A percentile compares a stretch with the other conserved stretches of the same genome.
phyloP scores from a whole-genome alignment of 2,797 vertebrate genomes.

The Enteromius anoplus region DNA sequence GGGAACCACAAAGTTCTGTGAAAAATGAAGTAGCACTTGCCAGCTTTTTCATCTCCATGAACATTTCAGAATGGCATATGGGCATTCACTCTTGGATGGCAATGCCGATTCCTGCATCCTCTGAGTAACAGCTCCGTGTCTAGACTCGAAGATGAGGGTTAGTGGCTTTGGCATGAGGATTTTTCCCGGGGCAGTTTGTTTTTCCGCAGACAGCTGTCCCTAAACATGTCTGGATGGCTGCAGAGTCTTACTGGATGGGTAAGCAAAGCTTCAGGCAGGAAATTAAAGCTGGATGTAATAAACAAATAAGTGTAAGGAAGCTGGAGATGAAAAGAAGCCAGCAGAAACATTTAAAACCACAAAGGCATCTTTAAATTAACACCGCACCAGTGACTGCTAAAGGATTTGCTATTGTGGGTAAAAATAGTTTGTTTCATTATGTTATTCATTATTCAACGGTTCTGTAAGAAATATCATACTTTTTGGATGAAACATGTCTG shows the following conservation, averaged over 20 bases:
- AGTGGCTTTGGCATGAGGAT: conserved; percentile 40
- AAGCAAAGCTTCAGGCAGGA: conserved; percentile 35
- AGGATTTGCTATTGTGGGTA: background rate
- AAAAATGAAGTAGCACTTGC: background rate
- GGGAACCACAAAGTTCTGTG: background rate
- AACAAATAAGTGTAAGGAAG: conserved; percentile 20
- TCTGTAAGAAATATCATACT: background rate
- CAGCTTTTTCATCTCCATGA: conserved; percentile 5
- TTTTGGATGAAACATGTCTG: background rate
- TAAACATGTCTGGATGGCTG: conserved; percentile 40
- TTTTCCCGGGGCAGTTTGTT: conserved; percentile 44
- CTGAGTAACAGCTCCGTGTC: conserved; percentile 17
- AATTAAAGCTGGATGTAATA: conserved; percentile 35
- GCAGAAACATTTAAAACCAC: conserved; percentile 21
- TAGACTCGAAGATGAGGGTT: conserved; percentile 42
- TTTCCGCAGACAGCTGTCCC: conserved; percentile 44
- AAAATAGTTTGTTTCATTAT: background rate
- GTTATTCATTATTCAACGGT: background rate
- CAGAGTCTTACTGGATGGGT: conserved; percentile 36
- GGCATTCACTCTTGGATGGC: conserved; percentile 26
- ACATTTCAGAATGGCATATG: conserved; percentile 9
- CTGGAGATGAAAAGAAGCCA: conserved; percentile 17
- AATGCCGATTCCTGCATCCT: conserved; percentile 1
- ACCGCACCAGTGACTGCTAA: conserved; percentile 2
- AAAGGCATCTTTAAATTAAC: conserved; percentile 25